These are phyloP conservation scores for Megaleporinus macrocephalus DNA, from an alignment of 2,113 vertebrate genomes.

Conservation along the genomic window DNA sequence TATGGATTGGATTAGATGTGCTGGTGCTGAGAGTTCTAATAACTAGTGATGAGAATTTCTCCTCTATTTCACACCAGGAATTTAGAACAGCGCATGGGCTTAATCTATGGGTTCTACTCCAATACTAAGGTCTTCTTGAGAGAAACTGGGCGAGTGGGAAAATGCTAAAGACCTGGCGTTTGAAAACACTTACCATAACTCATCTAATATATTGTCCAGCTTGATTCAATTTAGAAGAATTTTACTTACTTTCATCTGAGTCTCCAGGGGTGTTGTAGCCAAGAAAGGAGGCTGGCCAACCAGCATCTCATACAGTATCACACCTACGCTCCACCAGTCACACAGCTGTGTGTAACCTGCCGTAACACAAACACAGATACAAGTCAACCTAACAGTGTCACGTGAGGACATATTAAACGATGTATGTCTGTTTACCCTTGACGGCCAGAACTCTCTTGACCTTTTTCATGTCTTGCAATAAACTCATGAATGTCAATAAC, in stretches of 20 bases:
- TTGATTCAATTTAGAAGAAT: neutral
- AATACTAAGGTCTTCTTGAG: neutral
- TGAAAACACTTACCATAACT: neutral
- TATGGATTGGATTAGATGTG: too few relatives aligned
- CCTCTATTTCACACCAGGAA: too few relatives aligned
- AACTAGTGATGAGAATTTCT: too few relatives aligned
- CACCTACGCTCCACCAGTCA: slow-evolving; percentile 99
- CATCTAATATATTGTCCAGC: neutral
- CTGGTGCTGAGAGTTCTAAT: too few relatives aligned
- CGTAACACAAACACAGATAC: neutral
- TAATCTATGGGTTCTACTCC: too few relatives aligned
- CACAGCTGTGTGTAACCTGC: slow-evolving; percentile 94
- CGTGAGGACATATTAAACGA: neutral
- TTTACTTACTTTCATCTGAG: slow-evolving; percentile 93
- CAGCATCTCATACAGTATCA: slow-evolving; percentile 98
- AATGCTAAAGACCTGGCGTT: neutral
- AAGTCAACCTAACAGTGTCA: neutral
- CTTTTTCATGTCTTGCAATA: neutral
- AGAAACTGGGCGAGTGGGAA: neutral
- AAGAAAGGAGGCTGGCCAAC: slow-evolving; percentile 98
- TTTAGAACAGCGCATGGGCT: too few relatives aligned
- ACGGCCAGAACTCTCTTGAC: neutral
- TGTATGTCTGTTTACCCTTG: neutral
- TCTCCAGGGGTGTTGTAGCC: slow-evolving; percentile 95
- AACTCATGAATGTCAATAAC: too few relatives aligned